Evolutionary conservation across 1,140 invertebrate species (phyloP), one percentile per base, ranked within the genome.

Genomic region (Probaryconus sp.): DNA sequence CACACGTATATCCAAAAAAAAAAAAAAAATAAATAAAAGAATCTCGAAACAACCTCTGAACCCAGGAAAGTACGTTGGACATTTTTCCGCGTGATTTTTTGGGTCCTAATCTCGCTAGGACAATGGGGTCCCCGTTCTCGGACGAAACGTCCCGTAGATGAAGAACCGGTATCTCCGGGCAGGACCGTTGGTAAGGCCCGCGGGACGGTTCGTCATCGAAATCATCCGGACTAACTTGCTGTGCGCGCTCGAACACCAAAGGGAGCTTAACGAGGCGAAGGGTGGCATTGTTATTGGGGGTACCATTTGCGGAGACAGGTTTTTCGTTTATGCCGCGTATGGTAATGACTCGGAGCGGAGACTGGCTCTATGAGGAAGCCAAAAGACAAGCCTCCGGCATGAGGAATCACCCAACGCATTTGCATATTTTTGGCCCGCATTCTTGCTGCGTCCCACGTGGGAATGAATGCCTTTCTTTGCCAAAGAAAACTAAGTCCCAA

Each of bases 371-470:
- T 38, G 50, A 43, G 63, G 47, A 60, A 74, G 37, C 50, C 47
- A 51, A 30, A 38, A 30, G 35, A 43, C 51, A 55, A 38, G 28
- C 17, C 38, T 42, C n/a, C 38, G 26, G 51, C 33, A 47, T 60
- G 73, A 38, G 65, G 28, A 53, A 70, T 75, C 60, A 30, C 21
- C 67, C 40, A 48, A 51, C 51, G 37, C 38, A 86, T 86, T 86
- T 83, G 79, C 85, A 86, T 86, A 85, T 84, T 84, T 85, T 85
- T 76, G 83, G 82, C 83, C 83, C 82, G 82, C 79, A 83, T 84
- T 80, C 77, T 77, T 77, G 55, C 61, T 17, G 35, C 40, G 83
- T 78, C 83, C 83, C 82, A 83, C 82, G 83, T 85, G 83, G 80
- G 84, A 84, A 84, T 85, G 42, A 7, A 18, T 33, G 40, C 5